Evolutionary conservation across 2,113 vertebrate species (phyloP).

Genomic region (Erinaceus europaeus): DNA sequence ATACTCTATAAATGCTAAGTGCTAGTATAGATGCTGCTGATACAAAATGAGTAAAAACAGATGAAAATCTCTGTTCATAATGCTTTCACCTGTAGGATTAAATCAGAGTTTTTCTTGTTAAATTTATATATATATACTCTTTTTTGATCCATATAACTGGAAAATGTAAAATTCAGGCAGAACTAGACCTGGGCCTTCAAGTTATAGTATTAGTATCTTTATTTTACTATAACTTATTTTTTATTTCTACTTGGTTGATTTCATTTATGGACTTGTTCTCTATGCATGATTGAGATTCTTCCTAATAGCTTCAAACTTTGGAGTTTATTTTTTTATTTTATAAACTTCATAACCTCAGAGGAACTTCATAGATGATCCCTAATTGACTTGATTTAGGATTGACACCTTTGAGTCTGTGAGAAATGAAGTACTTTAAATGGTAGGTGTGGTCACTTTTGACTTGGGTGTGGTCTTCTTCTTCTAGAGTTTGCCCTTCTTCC

Average conservation of each 20-base stretch:
- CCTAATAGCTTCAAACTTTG: too few species aligned
- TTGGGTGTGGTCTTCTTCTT: too few species aligned
- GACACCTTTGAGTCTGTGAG: neutral
- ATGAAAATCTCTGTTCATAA: too few species aligned
- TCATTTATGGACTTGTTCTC: neutral
- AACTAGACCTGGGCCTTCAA: neutral
- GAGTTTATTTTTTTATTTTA: too few species aligned
- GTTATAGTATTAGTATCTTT: too few species aligned
- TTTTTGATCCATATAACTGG: neutral
- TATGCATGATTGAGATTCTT: neutral
- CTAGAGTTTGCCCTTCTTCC: too few species aligned
- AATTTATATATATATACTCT: neutral
- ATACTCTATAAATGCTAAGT: too few species aligned
- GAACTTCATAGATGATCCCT: neutral
- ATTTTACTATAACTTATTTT: neutral
- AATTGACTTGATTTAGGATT: neutral
- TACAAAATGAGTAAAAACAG: too few species aligned
- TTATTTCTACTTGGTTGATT: neutral
- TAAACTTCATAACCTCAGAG: neutral
- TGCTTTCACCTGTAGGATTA: too few species aligned
- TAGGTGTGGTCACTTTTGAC: neutral
- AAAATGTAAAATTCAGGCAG: neutral
- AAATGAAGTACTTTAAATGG: neutral
- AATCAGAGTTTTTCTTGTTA: neutral
- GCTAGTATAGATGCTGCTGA: too few species aligned